Percentiles rank a stretch among this genome's conserved stretches.
These are phyloP conservation scores for Epizoanthus scotinus DNA, from an alignment of 92 coral and sea anemone genomes.

Conservation along the genomic window DNA sequence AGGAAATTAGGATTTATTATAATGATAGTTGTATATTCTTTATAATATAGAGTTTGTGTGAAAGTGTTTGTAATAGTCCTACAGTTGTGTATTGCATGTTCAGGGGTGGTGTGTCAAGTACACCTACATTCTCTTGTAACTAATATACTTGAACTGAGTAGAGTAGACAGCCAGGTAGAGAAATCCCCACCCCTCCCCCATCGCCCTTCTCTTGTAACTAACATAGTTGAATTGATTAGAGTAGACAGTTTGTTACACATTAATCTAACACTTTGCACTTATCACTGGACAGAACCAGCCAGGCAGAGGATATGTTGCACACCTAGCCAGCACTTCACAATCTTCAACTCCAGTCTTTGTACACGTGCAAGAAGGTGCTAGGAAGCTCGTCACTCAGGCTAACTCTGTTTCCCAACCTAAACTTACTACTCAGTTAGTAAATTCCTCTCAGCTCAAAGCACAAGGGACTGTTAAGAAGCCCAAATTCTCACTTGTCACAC, in stretches of 20 bases:
- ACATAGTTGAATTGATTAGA: not conserved
- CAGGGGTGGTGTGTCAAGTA: no score
- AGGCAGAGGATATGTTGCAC: conserved; percentile 42
- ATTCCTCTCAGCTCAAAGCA: conserved; percentile 25
- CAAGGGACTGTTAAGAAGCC: conserved; percentile 39
- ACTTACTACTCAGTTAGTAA: conserved; percentile 29
- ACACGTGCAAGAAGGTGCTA: conserved; percentile 43
- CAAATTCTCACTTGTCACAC: conserved; percentile 43
- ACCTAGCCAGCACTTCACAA: conserved; percentile 43
- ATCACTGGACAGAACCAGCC: conserved; percentile 38
- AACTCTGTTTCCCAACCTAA: conserved; percentile 33
- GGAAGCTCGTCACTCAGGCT: conserved; percentile 40
- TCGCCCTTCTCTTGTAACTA: not conserved
- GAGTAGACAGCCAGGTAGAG: no score
- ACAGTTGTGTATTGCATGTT: no score
- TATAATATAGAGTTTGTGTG: not conserved
- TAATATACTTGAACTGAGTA: no score
- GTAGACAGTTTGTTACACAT: not conserved
- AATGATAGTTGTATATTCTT: no score
- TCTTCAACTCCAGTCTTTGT: conserved; percentile 44
- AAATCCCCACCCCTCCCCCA: not conserved
- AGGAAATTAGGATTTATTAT: not conserved
- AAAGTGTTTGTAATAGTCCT: no score
- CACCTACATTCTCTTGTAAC: no score
- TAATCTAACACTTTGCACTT: conserved; percentile 17